These are phyloP conservation scores for Nymphalis io DNA, from an alignment of 1,140 invertebrate species.

Conservation along the genomic window DNA sequence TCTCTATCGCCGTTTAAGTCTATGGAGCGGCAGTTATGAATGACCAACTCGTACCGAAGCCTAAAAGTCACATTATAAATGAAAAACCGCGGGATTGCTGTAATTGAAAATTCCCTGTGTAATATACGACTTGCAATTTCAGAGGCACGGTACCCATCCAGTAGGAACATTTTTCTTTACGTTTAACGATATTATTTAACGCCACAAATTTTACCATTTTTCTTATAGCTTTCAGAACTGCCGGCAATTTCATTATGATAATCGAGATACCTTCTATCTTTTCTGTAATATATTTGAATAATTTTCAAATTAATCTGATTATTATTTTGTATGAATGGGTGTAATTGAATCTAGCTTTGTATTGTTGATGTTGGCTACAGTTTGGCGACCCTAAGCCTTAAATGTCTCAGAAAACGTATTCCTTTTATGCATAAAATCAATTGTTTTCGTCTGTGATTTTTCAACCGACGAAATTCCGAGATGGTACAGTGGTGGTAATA, in stretches of 20 bases:
- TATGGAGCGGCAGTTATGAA: slow-evolving; percentile 61
- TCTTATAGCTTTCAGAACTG: slow-evolving; percentile 64
- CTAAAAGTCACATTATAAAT: slow-evolving; percentile 78
- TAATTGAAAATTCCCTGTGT: slow-evolving; percentile 79
- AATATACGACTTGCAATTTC: slow-evolving; percentile 79
- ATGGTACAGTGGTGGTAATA: no score
- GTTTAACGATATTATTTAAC: slow-evolving; percentile 79
- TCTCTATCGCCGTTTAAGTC: slow-evolving; percentile 39
- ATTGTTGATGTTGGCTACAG: neutral
- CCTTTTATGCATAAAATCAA: no score
- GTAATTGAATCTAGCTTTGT: neutral
- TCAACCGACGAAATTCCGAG: no score
- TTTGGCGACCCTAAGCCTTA: no score
- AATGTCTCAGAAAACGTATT: no score
- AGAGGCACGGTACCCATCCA: slow-evolving; percentile 58
- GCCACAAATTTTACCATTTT: slow-evolving; percentile 78
- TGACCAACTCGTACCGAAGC: slow-evolving; percentile 60
- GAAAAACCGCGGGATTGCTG: slow-evolving; percentile 77
- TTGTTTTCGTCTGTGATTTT: no score
- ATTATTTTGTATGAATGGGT: slow-evolving; percentile 16
- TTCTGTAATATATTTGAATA: slow-evolving; percentile 42
- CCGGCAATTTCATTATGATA: slow-evolving; percentile 77
- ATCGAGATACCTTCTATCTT: slow-evolving; percentile 63
- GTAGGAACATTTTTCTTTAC: slow-evolving; percentile 73
- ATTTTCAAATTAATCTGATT: slow-evolving; percentile 42